phyloP scores from a whole-genome alignment of 2,888 invertebrate species.

The Argynnis bischoffii region DNA sequence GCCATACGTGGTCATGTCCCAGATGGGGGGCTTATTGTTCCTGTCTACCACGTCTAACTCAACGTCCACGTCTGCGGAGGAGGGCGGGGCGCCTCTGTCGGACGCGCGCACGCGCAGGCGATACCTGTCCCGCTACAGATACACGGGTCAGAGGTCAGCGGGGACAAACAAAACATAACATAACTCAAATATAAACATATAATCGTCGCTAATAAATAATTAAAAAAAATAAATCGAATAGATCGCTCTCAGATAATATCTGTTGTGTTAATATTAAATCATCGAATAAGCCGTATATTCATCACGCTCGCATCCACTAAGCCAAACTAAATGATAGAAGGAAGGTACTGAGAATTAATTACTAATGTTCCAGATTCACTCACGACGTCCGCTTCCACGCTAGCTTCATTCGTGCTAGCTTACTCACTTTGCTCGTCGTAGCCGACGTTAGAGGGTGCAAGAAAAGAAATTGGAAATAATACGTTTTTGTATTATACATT shows the following conservation, averaged over 20 bases:
- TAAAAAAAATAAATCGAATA: slow-evolving; percentile 65
- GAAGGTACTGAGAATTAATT: slow-evolving; percentile 54
- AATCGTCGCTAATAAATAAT: slow-evolving; percentile 77
- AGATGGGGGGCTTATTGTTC: slow-evolving; percentile 98
- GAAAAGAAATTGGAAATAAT: slow-evolving; percentile 85
- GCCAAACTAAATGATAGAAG: slow-evolving; percentile 73
- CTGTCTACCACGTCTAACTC: slow-evolving; percentile 99
- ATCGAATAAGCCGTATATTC: slow-evolving; percentile 53
- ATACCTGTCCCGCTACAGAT: slow-evolving; percentile 97
- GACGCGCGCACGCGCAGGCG: slow-evolving; percentile 97
- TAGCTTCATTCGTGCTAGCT: slow-evolving; percentile 66
- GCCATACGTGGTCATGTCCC: slow-evolving; percentile 97
- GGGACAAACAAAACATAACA: slow-evolving; percentile 84
- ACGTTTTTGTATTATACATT: slow-evolving; percentile 81
- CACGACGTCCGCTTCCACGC: slow-evolving; percentile 65
- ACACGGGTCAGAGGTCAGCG: slow-evolving; percentile 88
- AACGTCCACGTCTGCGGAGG: slow-evolving; percentile 97
- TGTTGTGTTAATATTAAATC: slow-evolving; percentile 46
- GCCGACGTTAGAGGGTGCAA: slow-evolving; percentile 87
- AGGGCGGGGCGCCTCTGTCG: slow-evolving; percentile 95
- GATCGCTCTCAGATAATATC: slow-evolving; percentile 64
- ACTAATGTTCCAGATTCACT: slow-evolving; percentile 58
- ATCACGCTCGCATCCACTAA: slow-evolving; percentile 71
- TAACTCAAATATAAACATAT: slow-evolving; percentile 81
- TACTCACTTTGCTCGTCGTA: slow-evolving; percentile 86